A percentile compares a stretch with the other conserved stretches of the same genome.
Conservation (phyloP, 2,113 vertebrate genomes). For the Desmodus rotundus region DNA sequence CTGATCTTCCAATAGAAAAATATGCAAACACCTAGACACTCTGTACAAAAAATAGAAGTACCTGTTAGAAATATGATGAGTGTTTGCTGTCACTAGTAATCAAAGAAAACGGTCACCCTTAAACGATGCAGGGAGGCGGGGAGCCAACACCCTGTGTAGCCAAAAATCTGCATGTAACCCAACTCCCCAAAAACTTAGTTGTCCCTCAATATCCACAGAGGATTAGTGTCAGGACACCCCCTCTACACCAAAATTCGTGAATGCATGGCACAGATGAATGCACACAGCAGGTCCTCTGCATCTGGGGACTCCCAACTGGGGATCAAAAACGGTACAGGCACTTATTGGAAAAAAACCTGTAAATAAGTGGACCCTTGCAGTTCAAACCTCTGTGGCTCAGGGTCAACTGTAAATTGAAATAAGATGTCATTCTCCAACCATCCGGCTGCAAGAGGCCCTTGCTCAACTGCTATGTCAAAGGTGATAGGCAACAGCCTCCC, state of each 20-base stretch:
- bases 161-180: neutral
- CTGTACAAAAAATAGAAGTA: neutral
- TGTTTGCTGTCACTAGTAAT: slow-evolving; percentile 18
- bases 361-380: neutral
- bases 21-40: neutral
- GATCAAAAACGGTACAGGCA: neutral
- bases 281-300: neutral
- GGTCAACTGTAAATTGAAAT: neutral
- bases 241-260: neutral
- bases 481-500: neutral
- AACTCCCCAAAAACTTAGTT: neutral
- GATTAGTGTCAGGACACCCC: neutral
- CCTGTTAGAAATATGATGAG: neutral
- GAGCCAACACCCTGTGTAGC: neutral
- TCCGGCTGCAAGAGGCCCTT: neutral
- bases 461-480: neutral
- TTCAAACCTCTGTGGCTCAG: neutral
- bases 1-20: slow-evolving; percentile 6
- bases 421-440: neutral
- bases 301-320: too few relatives aligned
- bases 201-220: neutral
- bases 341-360: neutral
- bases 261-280: neutral
- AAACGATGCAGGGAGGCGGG: neutral
- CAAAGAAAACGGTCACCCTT: neutral